Conservation (phyloP, 2,888 invertebrate species). For the Nomada fucata region DNA sequence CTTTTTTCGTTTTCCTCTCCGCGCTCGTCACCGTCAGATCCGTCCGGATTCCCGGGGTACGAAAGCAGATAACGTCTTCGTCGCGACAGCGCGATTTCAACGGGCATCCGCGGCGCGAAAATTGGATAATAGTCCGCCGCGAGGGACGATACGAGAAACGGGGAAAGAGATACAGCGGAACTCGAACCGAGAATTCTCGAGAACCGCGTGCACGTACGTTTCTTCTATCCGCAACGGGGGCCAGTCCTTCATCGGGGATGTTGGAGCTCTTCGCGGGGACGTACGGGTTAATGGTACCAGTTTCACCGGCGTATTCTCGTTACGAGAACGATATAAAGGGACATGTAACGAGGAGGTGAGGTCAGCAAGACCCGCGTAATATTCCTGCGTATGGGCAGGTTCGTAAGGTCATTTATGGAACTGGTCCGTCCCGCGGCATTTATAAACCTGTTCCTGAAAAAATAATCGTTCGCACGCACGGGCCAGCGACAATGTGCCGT, state of each 20-base stretch:
- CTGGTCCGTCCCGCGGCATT: constrained; percentile 72
- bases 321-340: constrained; percentile 74
- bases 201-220: neutral
- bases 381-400: constrained; percentile 62
- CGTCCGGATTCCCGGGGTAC: neutral
- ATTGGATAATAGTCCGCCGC: constrained; percentile 27
- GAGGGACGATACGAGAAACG: constrained; percentile 11
- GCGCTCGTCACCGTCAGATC: neutral
- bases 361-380: constrained; percentile 64
- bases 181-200: constrained; percentile 15
- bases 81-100: neutral
- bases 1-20: neutral
- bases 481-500: neutral
- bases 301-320: constrained; percentile 74
- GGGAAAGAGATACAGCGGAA: neutral
- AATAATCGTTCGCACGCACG: constrained; percentile 13
- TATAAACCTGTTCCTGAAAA: constrained; percentile 65
- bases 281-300: constrained; percentile 77
- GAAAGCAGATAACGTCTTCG: neutral
- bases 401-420: constrained; percentile 75
- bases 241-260: constrained; percentile 41
- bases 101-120: constrained; percentile 8
- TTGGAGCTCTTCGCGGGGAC: constrained; percentile 59
- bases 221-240: constrained; percentile 28
- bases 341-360: constrained; percentile 71